Percentiles rank a stretch among this genome's conserved stretches.
These are phyloP conservation scores for Sciurus niger DNA, from an alignment of 2,113 vertebrate species.

Conservation along the genomic window DNA sequence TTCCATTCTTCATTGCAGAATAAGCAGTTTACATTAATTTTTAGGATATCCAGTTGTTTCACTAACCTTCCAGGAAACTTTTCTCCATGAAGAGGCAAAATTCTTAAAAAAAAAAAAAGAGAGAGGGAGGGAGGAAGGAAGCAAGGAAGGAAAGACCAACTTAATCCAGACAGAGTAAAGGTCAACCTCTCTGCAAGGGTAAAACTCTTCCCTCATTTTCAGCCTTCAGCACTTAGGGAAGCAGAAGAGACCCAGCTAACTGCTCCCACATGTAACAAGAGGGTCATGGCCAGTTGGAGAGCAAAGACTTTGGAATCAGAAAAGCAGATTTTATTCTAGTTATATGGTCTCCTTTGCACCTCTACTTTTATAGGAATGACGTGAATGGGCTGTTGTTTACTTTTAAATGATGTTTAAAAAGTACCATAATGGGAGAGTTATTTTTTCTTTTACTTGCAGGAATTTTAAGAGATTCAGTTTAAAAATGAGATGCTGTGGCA, in stretches of 20 bases:
- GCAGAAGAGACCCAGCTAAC: not conserved
- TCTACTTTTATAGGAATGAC: not conserved
- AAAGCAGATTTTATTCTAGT: not conserved
- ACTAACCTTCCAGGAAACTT: not conserved
- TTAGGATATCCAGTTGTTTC: not conserved
- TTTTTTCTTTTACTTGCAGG: not conserved
- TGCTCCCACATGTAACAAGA: not conserved
- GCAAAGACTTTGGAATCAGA: not conserved
- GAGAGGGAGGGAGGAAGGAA: too few species aligned
- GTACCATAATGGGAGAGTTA: not conserved
- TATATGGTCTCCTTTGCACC: not conserved
- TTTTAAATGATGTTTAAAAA: not conserved
- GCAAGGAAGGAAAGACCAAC: too few species aligned
- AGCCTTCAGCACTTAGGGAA: not conserved
- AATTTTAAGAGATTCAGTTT: not conserved
- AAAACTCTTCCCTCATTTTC: not conserved
- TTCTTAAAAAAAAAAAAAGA: not conserved
- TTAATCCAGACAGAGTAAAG: not conserved
- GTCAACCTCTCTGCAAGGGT: not conserved
- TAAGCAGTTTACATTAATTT: not conserved
- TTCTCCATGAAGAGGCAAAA: not conserved
- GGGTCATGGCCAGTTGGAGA: not conserved
- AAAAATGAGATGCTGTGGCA: not conserved
- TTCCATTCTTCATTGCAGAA: not conserved
- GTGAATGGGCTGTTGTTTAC: not conserved